These are phyloP conservation scores for Alviniconcha marisindica DNA, from an alignment of 1,140 invertebrate genomes.

Conservation along the genomic window DNA sequence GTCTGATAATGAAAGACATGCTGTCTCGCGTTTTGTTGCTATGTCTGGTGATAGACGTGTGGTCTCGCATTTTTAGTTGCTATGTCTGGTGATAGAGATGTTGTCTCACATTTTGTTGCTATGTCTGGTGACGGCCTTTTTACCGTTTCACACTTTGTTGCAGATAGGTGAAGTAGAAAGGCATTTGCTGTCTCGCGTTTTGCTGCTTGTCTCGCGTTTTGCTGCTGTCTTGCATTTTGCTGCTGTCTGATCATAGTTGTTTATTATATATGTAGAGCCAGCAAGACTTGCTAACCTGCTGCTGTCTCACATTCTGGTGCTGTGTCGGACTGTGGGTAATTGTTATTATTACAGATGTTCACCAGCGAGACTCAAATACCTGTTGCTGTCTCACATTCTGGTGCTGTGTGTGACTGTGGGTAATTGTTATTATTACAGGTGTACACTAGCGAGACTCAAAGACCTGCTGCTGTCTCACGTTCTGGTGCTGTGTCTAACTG, in stretches of 20 bases:
- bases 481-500: conserved; percentile 52
- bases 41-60: no score
- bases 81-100: conserved; percentile 51
- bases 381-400: conserved; percentile 55
- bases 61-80: conserved; percentile 40
- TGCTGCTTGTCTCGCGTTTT: no score
- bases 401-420: conserved; percentile 52
- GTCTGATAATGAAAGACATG: conserved; percentile 57
- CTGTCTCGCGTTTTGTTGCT: conserved; percentile 55
- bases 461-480: conserved; percentile 58
- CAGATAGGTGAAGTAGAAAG: no score
- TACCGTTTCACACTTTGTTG: no score
- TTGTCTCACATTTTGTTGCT: conserved; percentile 55
- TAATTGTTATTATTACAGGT: conserved; percentile 45
- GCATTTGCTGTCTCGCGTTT: no score
- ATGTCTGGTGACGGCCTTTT: conserved; percentile 50
- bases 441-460: conserved; percentile 51
- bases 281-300: conserved; percentile 55
- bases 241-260: conserved; percentile 51
- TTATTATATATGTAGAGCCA: conserved; percentile 46
- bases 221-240: conserved; percentile 52
- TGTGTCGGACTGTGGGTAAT: conserved; percentile 53
- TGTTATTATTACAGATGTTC: conserved; percentile 42
- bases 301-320: conserved; percentile 54
- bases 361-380: conserved; percentile 55